Base-by-base conservation (phyloP, 2,797 vertebrate species). In the Sebastes paucispinis region DNA sequence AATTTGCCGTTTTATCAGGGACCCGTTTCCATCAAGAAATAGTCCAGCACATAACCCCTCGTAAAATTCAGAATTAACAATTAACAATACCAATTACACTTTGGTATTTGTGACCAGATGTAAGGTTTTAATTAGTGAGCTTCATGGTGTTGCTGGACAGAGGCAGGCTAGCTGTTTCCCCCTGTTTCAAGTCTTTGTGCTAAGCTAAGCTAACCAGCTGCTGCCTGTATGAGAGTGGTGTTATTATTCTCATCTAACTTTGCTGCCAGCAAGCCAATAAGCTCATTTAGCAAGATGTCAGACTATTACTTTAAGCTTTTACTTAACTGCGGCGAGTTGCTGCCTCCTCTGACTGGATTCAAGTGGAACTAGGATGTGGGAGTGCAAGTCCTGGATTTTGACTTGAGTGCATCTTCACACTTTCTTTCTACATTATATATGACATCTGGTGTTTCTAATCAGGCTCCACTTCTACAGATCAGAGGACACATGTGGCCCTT, bases 281-380 rank as follows among this genome's bases (percentile, higher is more conserved):
- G 55, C 13, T 0, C 6, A 8, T 62, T 77, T 77, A 59, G 57
- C 36, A 75, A 75, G 73, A 64, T 58, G 27, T 77, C 52, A 3
- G 54, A 36, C 66, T 43, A 3, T 70, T 54, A 52, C 65, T 92
- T 96, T 94, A 74, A 65, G 65, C 59, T 70, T 36, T 90, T 95
- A 94, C 85, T 93, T 95, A 81, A 92, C 93, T 79, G 89, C 82
- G 12, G 93, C 95, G 25, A 93, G 94, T 88, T 85, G 83, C 78
- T 96, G 96, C 47, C 94, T 95, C 1, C 95, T 95, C 13, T 73
- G 54, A 84, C 82, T 65, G 75, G 71, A 86, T 73, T 80, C 71
- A 60, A 55, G 68, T 77, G 65, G 43, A 85, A 67, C 60, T 22
- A 4, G 24, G 68, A 72, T 65, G 70, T 76, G 69, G 20, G 31